These are phyloP conservation scores for Talpa occidentalis DNA, from an alignment of 2,113 vertebrate species.

Conservation along the genomic window DNA sequence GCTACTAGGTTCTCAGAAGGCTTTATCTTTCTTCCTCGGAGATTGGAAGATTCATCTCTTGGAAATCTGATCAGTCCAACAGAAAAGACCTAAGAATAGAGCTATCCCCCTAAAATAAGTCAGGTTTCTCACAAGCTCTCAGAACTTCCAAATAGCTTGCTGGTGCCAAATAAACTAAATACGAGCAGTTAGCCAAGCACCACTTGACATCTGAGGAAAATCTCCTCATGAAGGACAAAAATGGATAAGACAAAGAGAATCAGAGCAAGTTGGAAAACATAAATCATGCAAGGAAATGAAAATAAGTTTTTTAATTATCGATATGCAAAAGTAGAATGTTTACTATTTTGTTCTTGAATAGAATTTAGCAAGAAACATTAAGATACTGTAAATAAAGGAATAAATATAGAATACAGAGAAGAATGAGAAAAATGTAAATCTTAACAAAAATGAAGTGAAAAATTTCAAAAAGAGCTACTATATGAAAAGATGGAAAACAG, in stretches of 20 bases:
- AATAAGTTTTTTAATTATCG: not conserved
- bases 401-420: not conserved
- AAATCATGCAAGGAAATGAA: not conserved
- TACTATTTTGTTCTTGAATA: conserved; percentile 30
- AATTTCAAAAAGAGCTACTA: not conserved
- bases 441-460: not conserved
- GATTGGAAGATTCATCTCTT: not conserved
- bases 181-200: not conserved
- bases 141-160: not conserved
- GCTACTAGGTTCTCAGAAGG: not conserved
- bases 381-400: not conserved
- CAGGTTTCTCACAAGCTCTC: not conserved
- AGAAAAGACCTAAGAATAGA: conserved; percentile 10
- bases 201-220: not conserved
- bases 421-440: not conserved
- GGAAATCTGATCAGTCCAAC: not conserved
- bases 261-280: not conserved
- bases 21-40: not conserved
- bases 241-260: not conserved
- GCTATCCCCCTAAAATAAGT: not conserved
- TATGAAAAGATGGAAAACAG: not conserved
- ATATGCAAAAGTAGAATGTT: not conserved
- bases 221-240: conserved; percentile 3
- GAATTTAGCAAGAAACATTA: conserved; percentile 8
- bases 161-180: not conserved